Evolutionary conservation across 2,113 vertebrate species (phyloP).

Genomic region (Antennarius striatus): DNA sequence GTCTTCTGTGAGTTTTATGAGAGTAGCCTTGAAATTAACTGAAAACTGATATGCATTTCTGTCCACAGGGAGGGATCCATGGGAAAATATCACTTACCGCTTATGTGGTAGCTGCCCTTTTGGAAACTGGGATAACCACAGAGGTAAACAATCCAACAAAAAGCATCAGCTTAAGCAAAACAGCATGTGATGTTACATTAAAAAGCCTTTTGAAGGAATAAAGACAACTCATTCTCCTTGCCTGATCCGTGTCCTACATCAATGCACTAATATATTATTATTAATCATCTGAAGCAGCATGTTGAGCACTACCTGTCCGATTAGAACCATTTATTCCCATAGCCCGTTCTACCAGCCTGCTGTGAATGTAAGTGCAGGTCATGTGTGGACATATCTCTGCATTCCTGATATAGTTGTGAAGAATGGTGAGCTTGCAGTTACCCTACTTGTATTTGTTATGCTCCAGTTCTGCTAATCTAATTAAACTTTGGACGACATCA

Average conservation of each 20-base stretch:
- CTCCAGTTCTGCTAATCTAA: constrained; percentile 64
- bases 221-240: background rate
- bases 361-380: constrained; percentile 15
- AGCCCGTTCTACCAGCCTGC: constrained; percentile 11
- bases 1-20: background rate
- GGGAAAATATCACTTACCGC: constrained; percentile 91
- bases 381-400: constrained; percentile 52
- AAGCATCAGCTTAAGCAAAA: background rate
- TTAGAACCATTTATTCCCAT: background rate
- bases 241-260: background rate
- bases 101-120: constrained; percentile 88
- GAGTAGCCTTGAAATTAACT: background rate
- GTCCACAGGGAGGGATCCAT: constrained; percentile 87
- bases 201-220: background rate
- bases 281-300: background rate
- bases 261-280: constrained; percentile 8
- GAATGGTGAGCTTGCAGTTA: constrained; percentile 71
- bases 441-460: constrained; percentile 72
- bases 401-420: constrained; percentile 66
- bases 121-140: constrained; percentile 87
- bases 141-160: constrained; percentile 80
- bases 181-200: background rate
- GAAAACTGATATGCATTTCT: constrained; percentile 18
- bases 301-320: background rate
- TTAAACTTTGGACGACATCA: constrained; percentile 54